Conservation (phyloP, 2,888 invertebrate genomes). For the Tetragnatha montana region DNA sequence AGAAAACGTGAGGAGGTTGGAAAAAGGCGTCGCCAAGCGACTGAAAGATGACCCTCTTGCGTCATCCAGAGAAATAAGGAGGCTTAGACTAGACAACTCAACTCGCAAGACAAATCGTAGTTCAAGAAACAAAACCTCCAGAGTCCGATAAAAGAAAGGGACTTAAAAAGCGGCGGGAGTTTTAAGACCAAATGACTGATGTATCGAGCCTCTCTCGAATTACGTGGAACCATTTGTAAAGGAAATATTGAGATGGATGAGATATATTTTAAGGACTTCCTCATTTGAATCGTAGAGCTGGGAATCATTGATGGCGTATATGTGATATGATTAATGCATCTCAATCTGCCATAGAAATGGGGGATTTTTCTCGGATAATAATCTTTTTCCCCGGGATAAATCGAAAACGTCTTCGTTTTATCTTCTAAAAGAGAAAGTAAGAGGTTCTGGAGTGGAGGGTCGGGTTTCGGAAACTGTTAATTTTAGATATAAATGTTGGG, state of each 20-base stretch:
- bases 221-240: slow-evolving; percentile 63
- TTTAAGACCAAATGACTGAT: slow-evolving; percentile 55
- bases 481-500: no score
- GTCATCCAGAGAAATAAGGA: slow-evolving; percentile 31
- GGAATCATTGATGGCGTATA: slow-evolving; percentile 43
- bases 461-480: no score
- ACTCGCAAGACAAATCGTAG: slow-evolving; percentile 24
- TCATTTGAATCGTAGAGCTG: slow-evolving; percentile 48
- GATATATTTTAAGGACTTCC: slow-evolving; percentile 39
- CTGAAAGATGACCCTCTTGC: slow-evolving; percentile 25
- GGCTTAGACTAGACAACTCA: slow-evolving; percentile 9
- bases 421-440: background rate
- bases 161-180: slow-evolving; percentile 29
- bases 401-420: background rate
- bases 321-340: slow-evolving; percentile 42
- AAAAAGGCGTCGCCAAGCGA: background rate
- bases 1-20: background rate
- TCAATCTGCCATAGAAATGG: background rate
- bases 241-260: slow-evolving; percentile 62
- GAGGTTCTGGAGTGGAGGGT: no score
- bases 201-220: slow-evolving; percentile 45
- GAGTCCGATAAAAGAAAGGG: slow-evolving; percentile 32
- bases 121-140: slow-evolving; percentile 3
- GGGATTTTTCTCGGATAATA: background rate
- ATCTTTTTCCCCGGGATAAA: background rate